Conservation (phyloP, 1,140 invertebrate genomes). For the Homarus americanus region DNA sequence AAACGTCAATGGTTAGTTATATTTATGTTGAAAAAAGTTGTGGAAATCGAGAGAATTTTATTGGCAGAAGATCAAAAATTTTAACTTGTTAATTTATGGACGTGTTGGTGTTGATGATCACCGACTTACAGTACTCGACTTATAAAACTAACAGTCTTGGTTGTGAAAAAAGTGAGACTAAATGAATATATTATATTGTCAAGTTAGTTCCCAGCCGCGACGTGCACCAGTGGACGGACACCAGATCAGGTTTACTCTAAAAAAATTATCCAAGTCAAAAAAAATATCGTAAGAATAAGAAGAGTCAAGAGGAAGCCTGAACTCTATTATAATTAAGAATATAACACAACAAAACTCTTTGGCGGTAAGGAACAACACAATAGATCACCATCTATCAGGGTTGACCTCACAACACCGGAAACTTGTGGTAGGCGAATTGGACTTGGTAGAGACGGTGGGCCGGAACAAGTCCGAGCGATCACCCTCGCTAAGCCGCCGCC, state of each 20-base stretch:
- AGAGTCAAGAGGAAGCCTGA: background rate
- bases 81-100: too few species aligned
- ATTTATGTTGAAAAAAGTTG: too few species aligned
- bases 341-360: too few species aligned
- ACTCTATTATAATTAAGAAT: background rate
- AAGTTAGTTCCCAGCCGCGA: background rate
- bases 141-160: too few species aligned
- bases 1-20: too few species aligned
- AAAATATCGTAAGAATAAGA: background rate
- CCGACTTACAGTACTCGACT: too few species aligned
- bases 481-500: slow-evolving; percentile 21
- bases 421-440: slow-evolving; percentile 25
- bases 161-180: background rate
- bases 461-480: background rate
- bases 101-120: too few species aligned
- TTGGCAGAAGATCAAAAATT: too few species aligned
- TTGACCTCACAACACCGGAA: background rate
- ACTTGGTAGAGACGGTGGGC: slow-evolving; percentile 17
- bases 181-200: background rate
- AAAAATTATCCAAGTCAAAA: background rate
- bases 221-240: background rate
- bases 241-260: background rate
- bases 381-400: background rate
- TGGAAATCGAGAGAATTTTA: too few species aligned
- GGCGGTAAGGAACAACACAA: slow-evolving; percentile 17